A percentile compares a stretch with the other conserved stretches of the same genome.
These are phyloP conservation scores for Monopterus albus DNA, from an alignment of 2,113 vertebrate species.

Conservation along the genomic window DNA sequence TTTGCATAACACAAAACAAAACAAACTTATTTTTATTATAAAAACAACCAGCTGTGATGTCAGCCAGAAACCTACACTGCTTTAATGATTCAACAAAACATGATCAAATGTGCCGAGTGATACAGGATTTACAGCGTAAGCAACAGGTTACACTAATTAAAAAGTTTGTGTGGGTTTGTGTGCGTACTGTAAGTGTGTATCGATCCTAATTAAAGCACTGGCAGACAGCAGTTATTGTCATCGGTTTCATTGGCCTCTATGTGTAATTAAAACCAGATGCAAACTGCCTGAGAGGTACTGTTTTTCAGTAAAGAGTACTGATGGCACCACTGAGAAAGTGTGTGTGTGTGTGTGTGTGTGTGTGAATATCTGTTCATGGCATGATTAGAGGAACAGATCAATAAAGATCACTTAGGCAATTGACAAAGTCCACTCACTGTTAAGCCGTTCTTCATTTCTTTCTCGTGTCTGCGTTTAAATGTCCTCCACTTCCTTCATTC, in stretches of 20 bases:
- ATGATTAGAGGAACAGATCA: constrained; percentile 33
- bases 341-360: neutral
- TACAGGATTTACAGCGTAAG: neutral
- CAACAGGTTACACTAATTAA: constrained; percentile 29
- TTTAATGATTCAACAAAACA: neutral
- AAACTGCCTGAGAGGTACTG: constrained; percentile 49
- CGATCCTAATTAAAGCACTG: constrained; percentile 50
- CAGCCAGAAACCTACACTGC: too few relatives aligned
- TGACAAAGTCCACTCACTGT: constrained; percentile 10
- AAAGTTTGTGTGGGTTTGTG: neutral
- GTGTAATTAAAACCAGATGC: constrained; percentile 68
- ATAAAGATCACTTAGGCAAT: constrained; percentile 52
- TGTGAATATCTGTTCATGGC: constrained; percentile 32
- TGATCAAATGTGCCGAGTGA: neutral
- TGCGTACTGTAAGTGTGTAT: constrained; percentile 16
- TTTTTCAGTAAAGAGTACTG: constrained; percentile 59
- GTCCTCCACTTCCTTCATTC: neutral
- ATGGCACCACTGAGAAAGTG: constrained; percentile 46
- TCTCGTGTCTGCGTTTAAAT: neutral
- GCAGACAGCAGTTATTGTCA: constrained; percentile 55
- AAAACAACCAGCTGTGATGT: neutral
- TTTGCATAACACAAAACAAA: too few relatives aligned
- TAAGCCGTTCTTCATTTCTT: constrained; percentile 16
- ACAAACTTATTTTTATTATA: too few relatives aligned
- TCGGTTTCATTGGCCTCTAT: constrained; percentile 28